Conservation (phyloP, 2,113 vertebrate species). For the Burhinus bistriatus region DNA sequence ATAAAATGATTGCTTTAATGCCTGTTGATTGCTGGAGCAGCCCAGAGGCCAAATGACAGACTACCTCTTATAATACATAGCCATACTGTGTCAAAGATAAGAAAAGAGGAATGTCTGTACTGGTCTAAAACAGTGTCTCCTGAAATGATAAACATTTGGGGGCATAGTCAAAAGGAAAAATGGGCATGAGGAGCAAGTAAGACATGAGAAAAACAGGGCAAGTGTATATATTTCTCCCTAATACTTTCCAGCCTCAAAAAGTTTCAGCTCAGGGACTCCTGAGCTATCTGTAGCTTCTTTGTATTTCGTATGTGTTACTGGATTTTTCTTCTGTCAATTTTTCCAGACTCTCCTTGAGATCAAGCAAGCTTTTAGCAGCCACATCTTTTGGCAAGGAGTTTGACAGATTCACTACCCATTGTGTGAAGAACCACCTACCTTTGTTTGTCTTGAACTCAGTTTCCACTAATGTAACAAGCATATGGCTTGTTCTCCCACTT, state of each 20-base stretch:
- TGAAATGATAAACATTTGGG: neutral
- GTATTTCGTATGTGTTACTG: neutral
- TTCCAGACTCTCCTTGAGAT: slow-evolving; percentile 25
- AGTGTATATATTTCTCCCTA: neutral
- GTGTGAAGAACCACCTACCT: slow-evolving; percentile 26
- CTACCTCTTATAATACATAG: neutral
- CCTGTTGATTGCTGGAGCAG: neutral
- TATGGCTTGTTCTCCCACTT: neutral
- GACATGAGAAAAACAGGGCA: neutral
- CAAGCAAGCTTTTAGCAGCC: slow-evolving; percentile 10
- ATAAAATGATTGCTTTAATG: neutral
- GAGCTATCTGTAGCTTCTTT: slow-evolving; percentile 33
- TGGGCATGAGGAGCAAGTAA: neutral
- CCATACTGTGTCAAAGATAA: neutral
- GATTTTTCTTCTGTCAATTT: slow-evolving; percentile 2
- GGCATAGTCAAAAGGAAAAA: neutral
- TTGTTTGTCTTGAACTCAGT: slow-evolving; percentile 38
- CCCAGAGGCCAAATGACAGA: neutral
- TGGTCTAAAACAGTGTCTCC: neutral
- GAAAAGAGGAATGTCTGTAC: neutral
- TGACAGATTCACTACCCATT: slow-evolving; percentile 31
- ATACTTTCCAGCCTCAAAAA: slow-evolving; percentile 20
- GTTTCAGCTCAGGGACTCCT: neutral
- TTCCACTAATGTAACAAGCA: slow-evolving; percentile 17
- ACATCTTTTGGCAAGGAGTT: slow-evolving; percentile 14